Evolutionary conservation across 2,888 invertebrate genomes (phyloP), one percentile per base, ranked within the genome.

Genomic region (Phanerotoma sp.): DNA sequence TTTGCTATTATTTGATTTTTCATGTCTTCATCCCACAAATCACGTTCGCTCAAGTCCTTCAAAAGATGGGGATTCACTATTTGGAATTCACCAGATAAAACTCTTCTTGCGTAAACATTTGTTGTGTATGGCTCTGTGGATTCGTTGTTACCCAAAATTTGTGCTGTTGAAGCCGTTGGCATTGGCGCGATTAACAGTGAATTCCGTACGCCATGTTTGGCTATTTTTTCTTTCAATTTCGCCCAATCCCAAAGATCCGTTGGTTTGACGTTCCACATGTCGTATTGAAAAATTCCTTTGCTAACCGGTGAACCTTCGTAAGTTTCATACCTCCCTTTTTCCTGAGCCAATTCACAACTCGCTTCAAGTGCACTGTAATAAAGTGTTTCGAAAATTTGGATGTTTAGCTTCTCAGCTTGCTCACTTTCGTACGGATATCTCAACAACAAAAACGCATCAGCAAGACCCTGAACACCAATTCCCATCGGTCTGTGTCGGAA

Each of bases 121-220:
- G 93, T 96, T 0, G 97, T 98, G 77, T 97, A 99, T 0, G 99
- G 94, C 78, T 99, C 99, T 71, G 97, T 91, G 0, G 96, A 93
- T 78, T 99, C 98, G 75, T 98, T 99, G 75, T 99, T 99, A 15
- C 99, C 99, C 40, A 99, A 84, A 71, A 99, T 99, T 79, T 99
- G 98, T 3, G 99, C 98, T 0, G 98, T 99, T 1, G 97, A 96
- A 7, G 98, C 97, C 5, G 98, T 99, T 0, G 98, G 98, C 98
- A 99, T 99, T 0, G 97, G 97, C 0, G 98, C 97, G 60, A 98
- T 66, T 16, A 99, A 80, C 22, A 97, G 80, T 3, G 96, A 96
- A 80, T 99, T 99, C 53, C 98, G 82, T 0, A 98, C 81, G 9
- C 99, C 99, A 78, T 93, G 84, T 78, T 89, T 82, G 0, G 89